These are phyloP conservation scores for Pelusios castaneus DNA, from an alignment of 2,113 vertebrate species.

Conservation along the genomic window DNA sequence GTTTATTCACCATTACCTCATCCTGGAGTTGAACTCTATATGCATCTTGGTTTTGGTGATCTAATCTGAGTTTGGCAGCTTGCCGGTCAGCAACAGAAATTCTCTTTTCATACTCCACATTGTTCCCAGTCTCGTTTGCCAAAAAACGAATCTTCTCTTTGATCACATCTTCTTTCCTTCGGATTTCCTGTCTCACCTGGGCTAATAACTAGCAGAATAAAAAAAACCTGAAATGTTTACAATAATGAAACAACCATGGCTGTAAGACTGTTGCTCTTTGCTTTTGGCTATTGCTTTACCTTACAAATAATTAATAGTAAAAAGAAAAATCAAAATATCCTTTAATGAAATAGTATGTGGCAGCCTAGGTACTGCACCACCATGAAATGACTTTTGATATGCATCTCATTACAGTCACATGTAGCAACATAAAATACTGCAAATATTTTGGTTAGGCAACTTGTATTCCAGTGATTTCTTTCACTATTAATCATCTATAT, in stretches of 20 bases:
- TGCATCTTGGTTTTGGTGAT: conserved; percentile 81
- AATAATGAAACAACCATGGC: background rate
- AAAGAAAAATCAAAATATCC: background rate
- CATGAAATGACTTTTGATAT: background rate
- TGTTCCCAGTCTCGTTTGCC: conserved; percentile 87
- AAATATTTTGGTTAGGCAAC: background rate
- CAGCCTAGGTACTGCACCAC: background rate
- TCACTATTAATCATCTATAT: background rate
- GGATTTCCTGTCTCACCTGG: conserved; percentile 81
- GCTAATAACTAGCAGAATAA: conserved; percentile 79
- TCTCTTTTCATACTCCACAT: conserved; percentile 87
- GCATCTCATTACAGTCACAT: background rate
- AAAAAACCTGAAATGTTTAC: background rate
- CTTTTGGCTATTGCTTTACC: background rate
- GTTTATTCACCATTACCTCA: conserved; percentile 75
- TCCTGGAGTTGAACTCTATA: conserved; percentile 79
- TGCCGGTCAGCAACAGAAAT: conserved; percentile 78
- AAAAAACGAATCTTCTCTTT: conserved; percentile 86
- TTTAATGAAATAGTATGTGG: background rate
- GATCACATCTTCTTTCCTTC: conserved; percentile 80
- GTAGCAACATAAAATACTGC: background rate
- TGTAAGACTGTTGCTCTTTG: background rate
- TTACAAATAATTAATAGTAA: background rate
- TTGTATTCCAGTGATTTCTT: background rate
- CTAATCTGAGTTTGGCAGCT: conserved; percentile 75